A percentile compares a stretch with the other conserved stretches of the same genome.
Evolutionary conservation across 1,140 invertebrate genomes (phyloP).

Genomic region (Mactra quadrangularis): DNA sequence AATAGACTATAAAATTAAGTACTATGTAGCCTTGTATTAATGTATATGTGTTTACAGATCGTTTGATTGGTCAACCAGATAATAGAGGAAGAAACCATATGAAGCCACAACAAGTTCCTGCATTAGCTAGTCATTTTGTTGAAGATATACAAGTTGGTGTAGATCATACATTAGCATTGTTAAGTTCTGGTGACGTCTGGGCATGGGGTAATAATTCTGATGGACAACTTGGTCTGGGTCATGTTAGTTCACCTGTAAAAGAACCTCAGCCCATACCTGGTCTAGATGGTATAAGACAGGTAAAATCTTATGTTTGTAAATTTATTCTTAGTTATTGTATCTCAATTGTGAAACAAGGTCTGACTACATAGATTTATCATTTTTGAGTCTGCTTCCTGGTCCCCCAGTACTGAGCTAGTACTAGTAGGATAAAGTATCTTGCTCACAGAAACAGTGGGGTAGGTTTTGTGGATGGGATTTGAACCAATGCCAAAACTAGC

Average conservation of each 20-base stretch:
- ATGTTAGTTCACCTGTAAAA: conserved; percentile 85
- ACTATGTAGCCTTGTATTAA: not conserved
- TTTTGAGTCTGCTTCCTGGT: no score
- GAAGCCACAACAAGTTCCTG: conserved; percentile 84
- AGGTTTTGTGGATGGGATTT: no score
- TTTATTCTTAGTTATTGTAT: no score
- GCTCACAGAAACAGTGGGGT: no score
- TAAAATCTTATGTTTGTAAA: no score
- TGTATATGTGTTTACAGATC: conserved; percentile 84
- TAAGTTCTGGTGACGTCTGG: conserved; percentile 86
- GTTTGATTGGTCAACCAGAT: conserved; percentile 86
- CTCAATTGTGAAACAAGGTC: no score
- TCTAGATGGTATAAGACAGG: conserved; percentile 87
- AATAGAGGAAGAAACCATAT: conserved; percentile 82
- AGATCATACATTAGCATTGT: conserved; percentile 88
- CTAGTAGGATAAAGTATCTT: no score
- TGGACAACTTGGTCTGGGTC: conserved; percentile 87
- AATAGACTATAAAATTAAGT: no score
- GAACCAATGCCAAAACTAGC: no score
- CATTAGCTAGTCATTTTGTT: conserved; percentile 85
- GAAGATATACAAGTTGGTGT: conserved; percentile 87
- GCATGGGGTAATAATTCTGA: conserved; percentile 89
- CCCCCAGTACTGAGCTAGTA: no score
- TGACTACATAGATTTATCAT: no score
- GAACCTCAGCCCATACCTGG: conserved; percentile 86